Evolutionary conservation across 2,797 vertebrate genomes (phyloP).

Genomic region (Loris lydekkerianus): DNA sequence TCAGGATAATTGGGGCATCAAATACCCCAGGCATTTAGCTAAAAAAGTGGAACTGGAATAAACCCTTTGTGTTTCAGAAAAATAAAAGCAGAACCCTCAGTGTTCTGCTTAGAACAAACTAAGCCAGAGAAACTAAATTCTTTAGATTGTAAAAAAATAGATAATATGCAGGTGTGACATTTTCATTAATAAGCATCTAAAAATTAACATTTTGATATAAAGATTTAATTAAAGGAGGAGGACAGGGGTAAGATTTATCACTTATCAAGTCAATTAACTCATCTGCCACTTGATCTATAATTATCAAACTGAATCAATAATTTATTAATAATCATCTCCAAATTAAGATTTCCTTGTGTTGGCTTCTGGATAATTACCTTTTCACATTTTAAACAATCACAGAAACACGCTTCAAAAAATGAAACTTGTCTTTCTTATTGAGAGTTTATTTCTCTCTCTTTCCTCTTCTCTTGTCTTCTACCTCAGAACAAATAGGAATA

Average conservation of each 20-base stretch:
- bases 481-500: neutral
- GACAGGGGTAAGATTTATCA: neutral
- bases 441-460: neutral
- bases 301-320: neutral
- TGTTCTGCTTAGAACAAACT: neutral
- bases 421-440: neutral
- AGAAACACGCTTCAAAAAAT: neutral
- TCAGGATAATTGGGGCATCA: neutral
- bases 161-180: neutral
- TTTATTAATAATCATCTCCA: neutral
- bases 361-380: neutral
- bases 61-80: neutral
- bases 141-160: neutral
- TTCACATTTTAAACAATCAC: neutral
- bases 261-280: neutral
- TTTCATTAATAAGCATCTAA: neutral
- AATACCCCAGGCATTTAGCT: neutral
- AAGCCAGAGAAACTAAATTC: conserved; percentile 17
- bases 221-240: neutral
- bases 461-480: neutral
- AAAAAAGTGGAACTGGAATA: neutral
- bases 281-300: neutral
- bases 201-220: neutral
- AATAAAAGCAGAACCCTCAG: neutral
- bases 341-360: neutral